Percentiles rank a stretch among this genome's conserved stretches.
These are phyloP conservation scores for Pharmacophagus antenor DNA, from an alignment of 2,888 invertebrate genomes.

Conservation along the genomic window DNA sequence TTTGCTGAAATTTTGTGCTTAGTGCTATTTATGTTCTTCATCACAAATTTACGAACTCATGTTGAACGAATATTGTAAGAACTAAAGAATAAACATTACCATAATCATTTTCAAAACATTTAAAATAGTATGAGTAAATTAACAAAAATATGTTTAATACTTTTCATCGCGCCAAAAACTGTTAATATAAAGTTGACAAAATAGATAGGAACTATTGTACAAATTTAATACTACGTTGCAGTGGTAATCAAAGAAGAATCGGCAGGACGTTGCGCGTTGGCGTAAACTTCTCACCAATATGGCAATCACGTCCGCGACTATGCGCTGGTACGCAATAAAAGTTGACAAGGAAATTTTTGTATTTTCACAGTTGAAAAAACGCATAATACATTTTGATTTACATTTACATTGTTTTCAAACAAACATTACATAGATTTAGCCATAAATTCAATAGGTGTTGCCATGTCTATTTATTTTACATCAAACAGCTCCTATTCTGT, in stretches of 20 bases:
- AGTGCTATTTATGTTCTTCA: too few relatives aligned
- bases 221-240: slow-evolving; percentile 32
- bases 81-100: too few relatives aligned
- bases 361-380: slow-evolving; percentile 4
- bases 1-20: too few relatives aligned
- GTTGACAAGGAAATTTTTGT: slow-evolving; percentile 43
- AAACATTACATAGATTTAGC: neutral
- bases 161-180: neutral
- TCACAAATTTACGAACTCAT: too few relatives aligned
- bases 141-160: neutral
- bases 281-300: slow-evolving; percentile 42
- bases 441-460: too few relatives aligned
- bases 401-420: neutral
- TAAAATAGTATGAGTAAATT: neutral
- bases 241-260: slow-evolving; percentile 45
- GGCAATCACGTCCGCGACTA: slow-evolving; percentile 41
- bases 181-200: slow-evolving; percentile 2
- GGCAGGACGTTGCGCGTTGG: slow-evolving; percentile 45
- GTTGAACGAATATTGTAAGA: too few relatives aligned
- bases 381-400: slow-evolving; percentile 1
- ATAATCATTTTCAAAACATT: neutral
- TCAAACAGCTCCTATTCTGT: too few relatives aligned
- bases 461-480: too few relatives aligned
- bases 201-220: slow-evolving; percentile 2
- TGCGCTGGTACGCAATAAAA: slow-evolving; percentile 33